Conservation (phyloP, 2,797 vertebrate species). For the Hephaestus fuliginosus region DNA sequence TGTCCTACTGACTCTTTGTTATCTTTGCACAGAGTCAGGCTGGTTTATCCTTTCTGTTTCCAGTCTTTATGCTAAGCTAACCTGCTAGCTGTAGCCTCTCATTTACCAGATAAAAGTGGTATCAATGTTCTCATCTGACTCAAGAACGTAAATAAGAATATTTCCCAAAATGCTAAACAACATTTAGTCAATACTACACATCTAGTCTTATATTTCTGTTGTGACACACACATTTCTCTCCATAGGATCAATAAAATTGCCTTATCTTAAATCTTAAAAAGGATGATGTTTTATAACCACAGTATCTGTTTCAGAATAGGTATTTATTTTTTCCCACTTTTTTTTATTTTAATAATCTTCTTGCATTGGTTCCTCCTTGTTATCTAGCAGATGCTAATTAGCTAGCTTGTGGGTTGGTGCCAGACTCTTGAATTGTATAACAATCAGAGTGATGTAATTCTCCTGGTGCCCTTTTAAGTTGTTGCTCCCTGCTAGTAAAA, state of each 20-base stretch:
- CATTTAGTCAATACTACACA: not conserved
- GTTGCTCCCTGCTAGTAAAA: constrained; percentile 30
- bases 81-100: not conserved
- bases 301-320: not conserved
- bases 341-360: not conserved
- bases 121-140: not conserved
- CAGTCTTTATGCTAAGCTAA: not conserved
- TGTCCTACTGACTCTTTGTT: no score
- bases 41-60: not conserved
- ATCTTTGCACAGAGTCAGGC: not conserved
- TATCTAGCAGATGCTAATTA: constrained; percentile 25
- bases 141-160: not conserved
- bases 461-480: constrained; percentile 7
- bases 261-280: not conserved
- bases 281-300: not conserved
- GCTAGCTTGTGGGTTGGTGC: constrained; percentile 1
- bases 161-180: not conserved
- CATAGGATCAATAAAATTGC: not conserved
- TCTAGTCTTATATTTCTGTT: not conserved
- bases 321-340: not conserved
- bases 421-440: constrained; percentile 38
- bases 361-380: not conserved
- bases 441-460: constrained; percentile 36
- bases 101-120: not conserved
- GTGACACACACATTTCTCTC: not conserved